Base-by-base conservation (phyloP, 2,113 vertebrate genomes). In the Perognathus longimembris region DNA sequence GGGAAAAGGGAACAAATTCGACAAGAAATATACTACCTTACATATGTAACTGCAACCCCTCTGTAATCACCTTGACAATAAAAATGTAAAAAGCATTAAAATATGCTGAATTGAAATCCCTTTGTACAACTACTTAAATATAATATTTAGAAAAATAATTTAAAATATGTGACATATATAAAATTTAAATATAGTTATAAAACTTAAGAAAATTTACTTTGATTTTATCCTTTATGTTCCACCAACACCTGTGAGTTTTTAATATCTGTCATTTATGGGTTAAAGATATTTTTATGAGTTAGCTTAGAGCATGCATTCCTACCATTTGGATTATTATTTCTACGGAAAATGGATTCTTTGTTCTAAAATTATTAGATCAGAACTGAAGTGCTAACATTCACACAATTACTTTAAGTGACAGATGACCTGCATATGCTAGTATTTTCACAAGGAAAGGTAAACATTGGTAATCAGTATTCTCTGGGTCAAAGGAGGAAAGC, bases 211-310 rank as follows among this genome's bases (percentile, higher is more conserved):
- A 26, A 84, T 77, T 86, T 74, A 70, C 71, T 93, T 79, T 92
- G 75, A 50, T n/a, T 66, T 86, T n/a, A 64, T 77, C n/a, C 78
- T 20, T 54, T 92, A 26, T 45, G 1, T 92, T 91, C 74, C 32
- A 92, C 32, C 57, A 90, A 83, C 61, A 84, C 45, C 42, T 64
- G 45, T 32, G 64, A 79, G 17, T 92, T 82, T 93, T 88, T 8
- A 80, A 45, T 71, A 85, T 88, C 26, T 45, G 3, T 32, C 66
- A 89, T 34, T 87, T 91, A 69, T 61, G 85, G 66, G 18, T 81
- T 69, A 89, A 88, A 70, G 74, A 80, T 78, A 21, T 66, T 15
- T 86, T 88, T 57, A 2, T 57, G 17, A 34, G 4, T 87, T 94
- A 64, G 18, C 17, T 79, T 75, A 17, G 45, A 40, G 81, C 6